Base-by-base conservation (phyloP, 2,888 invertebrate genomes). In the Sussaba pulchella region DNA sequence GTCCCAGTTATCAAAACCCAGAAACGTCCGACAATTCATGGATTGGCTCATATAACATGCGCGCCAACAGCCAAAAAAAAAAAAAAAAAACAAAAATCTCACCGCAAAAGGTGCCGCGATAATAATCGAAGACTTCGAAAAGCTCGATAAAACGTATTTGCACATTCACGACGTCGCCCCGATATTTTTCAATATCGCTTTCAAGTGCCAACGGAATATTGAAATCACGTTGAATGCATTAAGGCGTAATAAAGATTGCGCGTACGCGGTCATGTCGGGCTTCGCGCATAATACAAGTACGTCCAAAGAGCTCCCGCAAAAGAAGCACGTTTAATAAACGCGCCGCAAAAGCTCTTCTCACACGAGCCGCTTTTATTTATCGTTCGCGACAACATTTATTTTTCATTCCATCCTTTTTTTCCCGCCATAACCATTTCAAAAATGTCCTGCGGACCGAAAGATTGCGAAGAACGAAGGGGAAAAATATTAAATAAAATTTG, bases 301-400 rank as follows among this genome's bases (percentile, higher is more conserved):
- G 6, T 6, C 50, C 59, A 47, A 66, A 47, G 24, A n/a, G 41
- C 59, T 26, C 41, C 6, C 54, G 17, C 52, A 31, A 26, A n/a
- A 17, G 36, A 64, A 14, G 10, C 12, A 4, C 52, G 70, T 64
- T 77, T 77, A 77, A 77, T 66, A 71, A 19, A 59, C 59, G 47
- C 50, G 77, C 39, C 66, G 57, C 59, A 50, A n/a, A n/a, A 26
- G 66, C 63, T 45, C 12, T 78, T 72, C 66, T 50, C 41, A 47
- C 71, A n/a, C n/a, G n/a, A 26, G 59, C 26, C 70, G 54, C 21
- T 64, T 66, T 78, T 63, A 57, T 59, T 69, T 64, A 69, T 79
- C 64, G 63, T 76, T 76, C 76, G 19, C 26, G 14, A 50, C 39
- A 12, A 5, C 12, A 8, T 9, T 43, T 45, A 24, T 64, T 14